Percentiles rank a stretch among this genome's conserved stretches.
Conservation (phyloP, 2,797 vertebrate species). For the Fistularia commersonii region DNA sequence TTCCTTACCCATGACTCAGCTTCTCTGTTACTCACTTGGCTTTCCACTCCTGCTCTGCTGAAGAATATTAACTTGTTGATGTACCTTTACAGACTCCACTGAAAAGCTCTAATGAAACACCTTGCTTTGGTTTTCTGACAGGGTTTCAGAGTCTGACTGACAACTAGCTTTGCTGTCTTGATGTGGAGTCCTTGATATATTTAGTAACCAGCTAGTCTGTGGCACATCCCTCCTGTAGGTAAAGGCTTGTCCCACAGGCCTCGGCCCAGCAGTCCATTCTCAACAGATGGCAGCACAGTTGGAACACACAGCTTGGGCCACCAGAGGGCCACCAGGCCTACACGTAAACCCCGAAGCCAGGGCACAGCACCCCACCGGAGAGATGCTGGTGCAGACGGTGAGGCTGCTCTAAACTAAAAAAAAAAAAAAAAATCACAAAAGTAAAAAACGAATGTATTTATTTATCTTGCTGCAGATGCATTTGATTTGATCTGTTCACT, state of each 20-base stretch:
- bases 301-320: conserved; percentile 89
- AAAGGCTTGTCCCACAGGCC: conserved; percentile 90
- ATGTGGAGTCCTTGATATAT: conserved; percentile 19
- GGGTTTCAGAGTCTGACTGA: conserved; percentile 35
- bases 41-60: conserved; percentile 27
- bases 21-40: conserved; percentile 18
- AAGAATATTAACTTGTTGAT: conserved; percentile 15
- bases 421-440: neutral
- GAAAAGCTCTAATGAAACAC: conserved; percentile 18
- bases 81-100: conserved; percentile 20
- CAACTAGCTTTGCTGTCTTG: conserved; percentile 20
- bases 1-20: conserved; percentile 14
- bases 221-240: conserved; percentile 72
- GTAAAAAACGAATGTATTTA: neutral
- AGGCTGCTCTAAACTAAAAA: conserved; percentile 38
- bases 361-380: conserved; percentile 86
- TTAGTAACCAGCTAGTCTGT: conserved; percentile 40
- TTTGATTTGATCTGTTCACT: conserved; percentile 11
- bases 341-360: conserved; percentile 92
- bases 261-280: conserved; percentile 93
- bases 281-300: conserved; percentile 90
- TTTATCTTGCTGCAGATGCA: neutral
- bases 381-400: conserved; percentile 92
- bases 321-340: conserved; percentile 83
- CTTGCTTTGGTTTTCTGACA: conserved; percentile 24